Evolutionary conservation across 1,140 invertebrate species (phyloP), one percentile per base, ranked within the genome.

Genomic region (Musca vetustissima): DNA sequence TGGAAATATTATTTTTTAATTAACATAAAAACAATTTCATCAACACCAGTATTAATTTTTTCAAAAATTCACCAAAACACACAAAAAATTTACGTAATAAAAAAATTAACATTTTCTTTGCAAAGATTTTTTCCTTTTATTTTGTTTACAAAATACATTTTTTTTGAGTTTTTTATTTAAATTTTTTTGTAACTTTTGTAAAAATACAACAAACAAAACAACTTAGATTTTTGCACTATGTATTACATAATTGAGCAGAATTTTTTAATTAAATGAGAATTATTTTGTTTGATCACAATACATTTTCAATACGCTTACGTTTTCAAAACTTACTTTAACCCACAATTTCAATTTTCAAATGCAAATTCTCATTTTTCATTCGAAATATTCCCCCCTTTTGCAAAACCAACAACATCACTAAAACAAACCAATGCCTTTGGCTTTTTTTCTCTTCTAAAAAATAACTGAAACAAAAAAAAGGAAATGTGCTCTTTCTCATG

Each of bases 401-500:
- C 22, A 32, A 64, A 64, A 64, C n/a, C 11, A 59, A 57, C 53
- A n/a, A n/a, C 61, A 43, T 43, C 36, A 72, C 66, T 28, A 73
- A 67, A 73, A 43, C 36, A 67, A 73, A 43, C 36, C 36, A 70
- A 68, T 72, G 77, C 75, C 76, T 81, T 74, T 82, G 78, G 80
- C 78, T 82, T 81, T 82, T 77, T 77, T n/a, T n/a, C n/a, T 43
- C 36, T 43, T 11, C 13, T 57, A 57, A 65, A 73, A 76, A 61
- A 36, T 17, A n/a, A 36, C 57, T 2, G 13, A 43, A 43, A 43
- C 11, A 4, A 43, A 28, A n/a, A n/a, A 43, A 43, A 4, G 36
- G 36, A 43, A 11, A 43, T 43, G 36, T 76, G 75, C 78, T 76
- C 52, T 80, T 78, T 80, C 76, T 80, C 76, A 80, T 61, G 57